phyloP scores from a whole-genome alignment of 2,797 vertebrate genomes.

The Poecile montanus region DNA sequence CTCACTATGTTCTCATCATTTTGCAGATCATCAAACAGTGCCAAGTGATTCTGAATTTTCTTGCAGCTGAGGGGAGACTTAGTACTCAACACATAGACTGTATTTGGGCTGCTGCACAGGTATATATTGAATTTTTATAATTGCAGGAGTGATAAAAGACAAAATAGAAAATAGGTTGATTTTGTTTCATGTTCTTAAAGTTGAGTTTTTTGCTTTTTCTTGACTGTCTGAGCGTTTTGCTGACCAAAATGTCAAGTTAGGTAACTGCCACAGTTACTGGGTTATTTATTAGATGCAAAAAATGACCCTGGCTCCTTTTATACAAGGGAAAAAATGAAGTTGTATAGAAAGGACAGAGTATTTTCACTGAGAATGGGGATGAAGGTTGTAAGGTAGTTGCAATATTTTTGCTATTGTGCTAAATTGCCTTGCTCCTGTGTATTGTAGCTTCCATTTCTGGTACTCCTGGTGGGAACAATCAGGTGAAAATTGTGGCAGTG shows the following conservation, averaged over 20 bases:
- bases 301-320: background rate
- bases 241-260: background rate
- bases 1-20: slow-evolving; percentile 35
- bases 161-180: background rate
- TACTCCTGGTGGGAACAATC: background rate
- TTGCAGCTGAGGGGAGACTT: slow-evolving; percentile 95
- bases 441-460: background rate
- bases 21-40: slow-evolving; percentile 98
- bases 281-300: background rate
- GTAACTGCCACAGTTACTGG: background rate
- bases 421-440: background rate
- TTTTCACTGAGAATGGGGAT: background rate
- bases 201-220: background rate
- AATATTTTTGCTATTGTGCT: background rate
- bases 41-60: slow-evolving; percentile 99
- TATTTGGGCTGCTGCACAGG: slow-evolving; percentile 98
- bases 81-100: slow-evolving; percentile 98
- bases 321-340: background rate
- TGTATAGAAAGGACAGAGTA: background rate
- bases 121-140: slow-evolving; percentile 40
- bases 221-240: background rate
- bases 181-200: background rate
- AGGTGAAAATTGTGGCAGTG: background rate
- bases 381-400: background rate
- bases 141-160: background rate